A percentile compares a stretch with the other conserved stretches of the same genome.
phyloP scores from a whole-genome alignment of 1,140 invertebrate species.

The Stegodyphus mimosarum region DNA sequence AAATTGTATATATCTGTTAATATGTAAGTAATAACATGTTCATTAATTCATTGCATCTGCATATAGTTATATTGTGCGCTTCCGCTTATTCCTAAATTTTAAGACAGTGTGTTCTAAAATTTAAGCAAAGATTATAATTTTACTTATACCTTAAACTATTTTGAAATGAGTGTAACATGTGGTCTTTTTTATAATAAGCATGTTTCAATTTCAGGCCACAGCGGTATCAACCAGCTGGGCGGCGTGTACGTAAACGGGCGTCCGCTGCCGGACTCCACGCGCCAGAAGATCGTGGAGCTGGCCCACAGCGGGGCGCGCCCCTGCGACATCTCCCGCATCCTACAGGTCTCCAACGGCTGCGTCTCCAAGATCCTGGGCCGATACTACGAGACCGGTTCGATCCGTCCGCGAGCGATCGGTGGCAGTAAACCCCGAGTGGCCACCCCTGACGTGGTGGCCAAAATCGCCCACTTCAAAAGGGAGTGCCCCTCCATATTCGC shows the following conservation, averaged over 20 bases:
- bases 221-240: constrained; percentile 97
- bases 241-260: constrained; percentile 97
- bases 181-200: too few species aligned
- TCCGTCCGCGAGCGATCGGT: constrained; percentile 93
- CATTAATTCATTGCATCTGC: too few species aligned
- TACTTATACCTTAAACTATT: too few species aligned
- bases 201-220: constrained; percentile 77
- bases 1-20: too few species aligned
- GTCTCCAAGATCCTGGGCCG: constrained; percentile 95
- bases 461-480: constrained; percentile 94
- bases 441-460: constrained; percentile 91
- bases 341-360: constrained; percentile 92
- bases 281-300: constrained; percentile 96
- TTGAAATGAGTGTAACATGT: too few species aligned
- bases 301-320: constrained; percentile 96
- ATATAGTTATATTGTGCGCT: too few species aligned
- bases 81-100: too few species aligned
- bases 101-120: too few species aligned
- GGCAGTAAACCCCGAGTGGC: constrained; percentile 96
- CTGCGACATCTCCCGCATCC: constrained; percentile 97
- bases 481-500: constrained; percentile 98
- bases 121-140: too few species aligned
- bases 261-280: constrained; percentile 92
- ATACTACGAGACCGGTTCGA: constrained; percentile 98
- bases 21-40: too few species aligned